A percentile compares a stretch with the other conserved stretches of the same genome.
These are phyloP conservation scores for Platysteira castanea DNA, from an alignment of 2,113 vertebrate species.

Conservation along the genomic window DNA sequence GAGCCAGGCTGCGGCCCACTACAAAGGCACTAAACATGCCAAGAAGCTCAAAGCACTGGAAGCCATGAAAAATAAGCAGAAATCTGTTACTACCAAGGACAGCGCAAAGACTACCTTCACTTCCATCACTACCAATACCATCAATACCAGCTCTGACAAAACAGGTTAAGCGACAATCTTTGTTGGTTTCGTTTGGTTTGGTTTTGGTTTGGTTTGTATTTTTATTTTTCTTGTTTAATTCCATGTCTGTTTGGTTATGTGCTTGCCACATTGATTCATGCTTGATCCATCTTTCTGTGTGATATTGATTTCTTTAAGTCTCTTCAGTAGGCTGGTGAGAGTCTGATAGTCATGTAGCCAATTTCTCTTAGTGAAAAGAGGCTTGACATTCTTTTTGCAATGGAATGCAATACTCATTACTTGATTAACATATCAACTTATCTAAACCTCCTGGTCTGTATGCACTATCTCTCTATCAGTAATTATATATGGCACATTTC, in stretches of 20 bases:
- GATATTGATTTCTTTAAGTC: not conserved
- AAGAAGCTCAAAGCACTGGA: conserved; percentile 99
- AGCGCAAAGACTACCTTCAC: conserved; percentile 84
- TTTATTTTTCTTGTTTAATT: conserved; percentile 28
- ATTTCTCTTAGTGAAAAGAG: conserved; percentile 26
- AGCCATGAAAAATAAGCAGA: conserved; percentile 92
- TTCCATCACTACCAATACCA: conserved; percentile 82
- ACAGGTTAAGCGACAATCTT: conserved; percentile 85
- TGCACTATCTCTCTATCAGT: not conserved
- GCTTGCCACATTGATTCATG: conserved; percentile 57
- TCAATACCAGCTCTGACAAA: conserved; percentile 82
- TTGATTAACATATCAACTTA: not conserved
- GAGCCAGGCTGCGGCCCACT: conserved; percentile 99
- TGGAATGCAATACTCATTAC: not conserved
- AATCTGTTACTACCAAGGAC: conserved; percentile 86
- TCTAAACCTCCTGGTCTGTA: not conserved
- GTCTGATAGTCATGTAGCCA: not conserved
- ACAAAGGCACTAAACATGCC: conserved; percentile 99
- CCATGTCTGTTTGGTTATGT: conserved; percentile 54
- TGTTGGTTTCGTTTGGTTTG: conserved; percentile 52
- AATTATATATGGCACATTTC: not conserved
- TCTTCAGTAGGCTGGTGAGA: not conserved
- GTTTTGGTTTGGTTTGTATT: not conserved
- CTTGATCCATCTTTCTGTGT: conserved; percentile 62
- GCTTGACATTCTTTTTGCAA: conserved; percentile 1